Conservation (phyloP, 1,140 invertebrate genomes). For the Leucophenga varia region DNA sequence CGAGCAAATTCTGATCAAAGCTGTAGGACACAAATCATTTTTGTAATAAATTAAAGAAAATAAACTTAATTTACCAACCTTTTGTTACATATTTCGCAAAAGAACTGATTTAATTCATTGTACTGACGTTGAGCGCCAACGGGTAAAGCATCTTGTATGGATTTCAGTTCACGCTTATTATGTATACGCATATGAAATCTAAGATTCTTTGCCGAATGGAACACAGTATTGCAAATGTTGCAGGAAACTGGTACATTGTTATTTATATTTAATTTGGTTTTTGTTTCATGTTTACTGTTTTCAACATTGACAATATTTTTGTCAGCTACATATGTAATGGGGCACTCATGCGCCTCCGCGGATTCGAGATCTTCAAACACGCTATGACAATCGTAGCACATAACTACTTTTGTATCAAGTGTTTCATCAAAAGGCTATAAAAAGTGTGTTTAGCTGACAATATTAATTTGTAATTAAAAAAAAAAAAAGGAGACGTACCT, state of each 20-base stretch:
- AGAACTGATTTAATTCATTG: conserved; percentile 42
- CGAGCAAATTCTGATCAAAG: conserved; percentile 58
- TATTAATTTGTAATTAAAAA: no score
- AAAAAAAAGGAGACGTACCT: no score
- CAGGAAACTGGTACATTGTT: conserved; percentile 51
- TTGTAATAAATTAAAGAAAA: conserved; percentile 14
- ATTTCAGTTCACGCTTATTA: conserved; percentile 61
- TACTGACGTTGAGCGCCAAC: conserved; percentile 54
- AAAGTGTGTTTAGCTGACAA: no score
- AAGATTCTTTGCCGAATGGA: conserved; percentile 64
- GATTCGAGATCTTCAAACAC: conserved; percentile 36
- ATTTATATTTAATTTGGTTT: no score
- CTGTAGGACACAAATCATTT: conserved; percentile 27
- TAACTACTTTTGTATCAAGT: no score
- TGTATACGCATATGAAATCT: conserved; percentile 71
- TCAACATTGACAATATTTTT: no score
- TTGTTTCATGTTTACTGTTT: no score
- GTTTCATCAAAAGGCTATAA: no score
- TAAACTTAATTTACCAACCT: conserved; percentile 40
- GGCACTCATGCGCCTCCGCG: conserved; percentile 40
- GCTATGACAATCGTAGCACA: conserved; percentile 44
- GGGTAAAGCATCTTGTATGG: conserved; percentile 60
- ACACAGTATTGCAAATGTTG: conserved; percentile 66
- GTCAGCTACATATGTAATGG: not conserved
- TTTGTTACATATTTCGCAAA: conserved; percentile 52